These are phyloP conservation scores for Rhamphomyia laevipes DNA, from an alignment of 2,888 invertebrate genomes.

Conservation along the genomic window DNA sequence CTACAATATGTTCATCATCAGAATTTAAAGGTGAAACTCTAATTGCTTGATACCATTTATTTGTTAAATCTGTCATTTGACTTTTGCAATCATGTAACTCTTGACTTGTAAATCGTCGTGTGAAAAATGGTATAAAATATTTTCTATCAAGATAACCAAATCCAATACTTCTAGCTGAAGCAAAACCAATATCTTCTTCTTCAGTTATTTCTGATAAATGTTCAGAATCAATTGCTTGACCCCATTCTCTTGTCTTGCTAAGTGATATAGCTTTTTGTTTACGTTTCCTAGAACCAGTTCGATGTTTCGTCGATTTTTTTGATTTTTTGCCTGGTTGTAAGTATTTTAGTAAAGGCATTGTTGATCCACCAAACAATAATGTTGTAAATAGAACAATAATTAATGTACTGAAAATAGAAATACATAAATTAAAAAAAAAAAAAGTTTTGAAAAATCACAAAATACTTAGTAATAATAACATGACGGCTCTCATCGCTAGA, in stretches of 20 bases:
- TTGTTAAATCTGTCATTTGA: slow-evolving; percentile 91
- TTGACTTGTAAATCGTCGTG: slow-evolving; percentile 89
- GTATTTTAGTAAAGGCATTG: slow-evolving; percentile 93
- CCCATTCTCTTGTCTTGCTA: slow-evolving; percentile 98
- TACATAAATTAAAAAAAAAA: too few species aligned
- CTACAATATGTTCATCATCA: slow-evolving; percentile 60
- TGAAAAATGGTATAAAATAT: slow-evolving; percentile 93
- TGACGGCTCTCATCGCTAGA: slow-evolving; percentile 82
- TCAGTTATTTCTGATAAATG: slow-evolving; percentile 87
- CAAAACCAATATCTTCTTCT: slow-evolving; percentile 76
- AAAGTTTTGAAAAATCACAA: too few species aligned
- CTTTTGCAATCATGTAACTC: slow-evolving; percentile 92
- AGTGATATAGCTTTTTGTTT: slow-evolving; percentile 74
- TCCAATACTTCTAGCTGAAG: slow-evolving; percentile 65
- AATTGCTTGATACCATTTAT: slow-evolving; percentile 96
- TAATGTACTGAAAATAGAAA: slow-evolving; percentile 56
- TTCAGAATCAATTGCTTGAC: slow-evolving; percentile 86
- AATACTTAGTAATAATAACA: slow-evolving; percentile 70
- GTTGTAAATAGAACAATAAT: slow-evolving; percentile 96
- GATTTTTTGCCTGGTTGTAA: slow-evolving; percentile 46
- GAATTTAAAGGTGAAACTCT: slow-evolving; percentile 77
- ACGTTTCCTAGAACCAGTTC: slow-evolving; percentile 46
- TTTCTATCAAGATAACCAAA: slow-evolving; percentile 87
- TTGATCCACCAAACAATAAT: slow-evolving; percentile 89
- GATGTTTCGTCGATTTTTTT: slow-evolving; percentile 29